Evolutionary conservation across 2,888 invertebrate species (phyloP), one percentile per base, ranked within the genome.

Genomic region (Euclidia mi): DNA sequence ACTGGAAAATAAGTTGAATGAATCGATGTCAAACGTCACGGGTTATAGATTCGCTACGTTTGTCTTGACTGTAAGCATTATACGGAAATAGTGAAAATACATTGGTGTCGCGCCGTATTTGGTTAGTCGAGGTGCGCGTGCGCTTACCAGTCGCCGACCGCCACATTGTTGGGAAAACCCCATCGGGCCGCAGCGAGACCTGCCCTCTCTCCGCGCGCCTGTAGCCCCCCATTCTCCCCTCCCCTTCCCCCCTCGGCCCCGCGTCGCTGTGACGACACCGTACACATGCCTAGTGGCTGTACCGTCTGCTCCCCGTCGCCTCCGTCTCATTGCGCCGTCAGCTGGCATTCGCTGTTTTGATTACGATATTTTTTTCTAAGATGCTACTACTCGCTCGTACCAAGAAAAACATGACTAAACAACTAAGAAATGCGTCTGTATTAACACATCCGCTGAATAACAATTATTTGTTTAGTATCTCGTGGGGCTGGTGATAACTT

Each of bases 151-250:
- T 78, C 56, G 61, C 58, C 61, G 75, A 57, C 65, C 79, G 84
- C 82, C 88, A 83, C 91, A 92, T 90, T 72, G 82, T 81, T 94
- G 92, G 94, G 94, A 94, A 94, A 94, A 94, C 93, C 94, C 94
- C 87, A 90, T 73, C 67, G 44, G 61, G 63, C 67, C 75, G 63
- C 62, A 63, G 20, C 20, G 20, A 25, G 20, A 25, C 20, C n/a
- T 20, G 4, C 20, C 20, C 57, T 49, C 69, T 72, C 69, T 20
- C 71, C 72, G 65, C 68, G 51, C 71, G 57, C 59, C 55, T n/a
- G n/a, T n/a, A n/a, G n/a, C n/a, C n/a, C n/a, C n/a, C n/a, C n/a
- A n/a, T n/a, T n/a, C n/a, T n/a, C n/a, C n/a, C n/a, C n/a, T n/a
- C n/a, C n/a, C n/a, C n/a, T n/a, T 53, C 69, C 15, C 61, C 43